Base-by-base conservation (phyloP, 2,113 vertebrate species). In the Chlamydotis undulata region DNA sequence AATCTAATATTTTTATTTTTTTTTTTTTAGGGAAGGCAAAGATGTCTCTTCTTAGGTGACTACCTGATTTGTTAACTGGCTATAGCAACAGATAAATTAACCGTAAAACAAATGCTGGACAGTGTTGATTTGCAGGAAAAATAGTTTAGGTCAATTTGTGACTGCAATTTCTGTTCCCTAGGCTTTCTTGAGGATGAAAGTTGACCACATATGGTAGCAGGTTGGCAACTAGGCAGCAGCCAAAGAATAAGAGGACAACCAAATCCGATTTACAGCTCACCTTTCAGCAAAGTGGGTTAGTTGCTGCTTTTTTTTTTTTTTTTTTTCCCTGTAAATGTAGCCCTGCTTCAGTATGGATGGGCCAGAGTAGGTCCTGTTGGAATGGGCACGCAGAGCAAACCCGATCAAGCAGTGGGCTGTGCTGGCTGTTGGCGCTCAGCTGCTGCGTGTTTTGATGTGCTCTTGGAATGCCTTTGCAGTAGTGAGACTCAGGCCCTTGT, bases 361-460 rank as follows among this genome's bases (percentile, higher is more conserved):
- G 33, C n/a, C 28, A 31, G 47, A 59, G 31, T 5, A 74, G 37
- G 68, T 59, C 17, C 55, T 29, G 24, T 35, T 76, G 55, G 73
- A 75, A 35, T 9, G 25, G 25, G 24, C 24, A 7, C 10, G 4
- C 6, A 24, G 35, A 60, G 53, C 64, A 65, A 49, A 70, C 9
- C 18, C 2, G 1, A 18, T 19, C n/a, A 16, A 50, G 45, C 33
- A 23, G 25, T 19, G n/a, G 25, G 21, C 63, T 65, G 26, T 21
- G 29, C 53, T 87, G 31, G 19, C 33, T 35, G 19, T 26, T 12
- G 22, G 29, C 2, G 4, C 35, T 56, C 14, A 41, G 57, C 37
- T 4, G 2, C 31, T 0, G 0, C 0, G 0, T 2, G 2, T 68
- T 61, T 41, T 17, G 14, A 6, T 31, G 14, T 82, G 8, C 18